Base-by-base conservation (phyloP, 2,797 vertebrate genomes). In the Linurgus olivaceus region DNA sequence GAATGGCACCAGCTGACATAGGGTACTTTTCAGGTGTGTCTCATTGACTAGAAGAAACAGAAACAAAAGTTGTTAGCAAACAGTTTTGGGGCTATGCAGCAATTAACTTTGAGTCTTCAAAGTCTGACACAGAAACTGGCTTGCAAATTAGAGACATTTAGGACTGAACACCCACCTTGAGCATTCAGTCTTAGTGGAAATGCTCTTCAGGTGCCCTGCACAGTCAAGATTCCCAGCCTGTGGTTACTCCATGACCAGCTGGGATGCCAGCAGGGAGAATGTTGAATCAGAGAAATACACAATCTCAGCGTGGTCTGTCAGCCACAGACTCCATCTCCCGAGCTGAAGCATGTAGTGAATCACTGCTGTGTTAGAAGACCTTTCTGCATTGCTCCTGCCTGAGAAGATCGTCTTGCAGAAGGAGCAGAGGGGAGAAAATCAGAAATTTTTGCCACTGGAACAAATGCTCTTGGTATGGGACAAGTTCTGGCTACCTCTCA, bases 281-380 rank as follows among this genome's bases (percentile, higher is more conserved):
- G 3, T 28, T 0, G 0, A 16, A 7, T 33, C 31, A 26, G 33
- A 67, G 81, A 65, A 78, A 51, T 16, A 19, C 17, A 35, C 3
- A 2, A 11, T 19, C 26, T 47, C 29, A 48, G 35, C 0, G 2
- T 47, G 47, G 28, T 48, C 63, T 75, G 31, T 13, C 71, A 75
- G 86, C 33, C 31, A 42, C 2, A 2, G 9, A 3, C 47, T 78
- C 73, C 71, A 29, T 61, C 51, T 88, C 62, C 55, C 29, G 57
- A 90, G 45, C 68, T 35, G 33, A 58, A 44, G 51, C 37, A 45
- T 10, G 19, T 65, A 57, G 25, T 51, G 26, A 31, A 35, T 47
- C 72, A 7, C 47, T 86, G 77, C 57, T 79, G 44, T 7, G 0
- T 48, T 52, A 14, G 38, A 58, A 77, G 33, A 42, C 51, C 45